Percentiles rank a stretch among this genome's conserved stretches.
These are phyloP conservation scores for Cataglyphis hispanica DNA, from an alignment of 1,140 invertebrate species.

Conservation along the genomic window DNA sequence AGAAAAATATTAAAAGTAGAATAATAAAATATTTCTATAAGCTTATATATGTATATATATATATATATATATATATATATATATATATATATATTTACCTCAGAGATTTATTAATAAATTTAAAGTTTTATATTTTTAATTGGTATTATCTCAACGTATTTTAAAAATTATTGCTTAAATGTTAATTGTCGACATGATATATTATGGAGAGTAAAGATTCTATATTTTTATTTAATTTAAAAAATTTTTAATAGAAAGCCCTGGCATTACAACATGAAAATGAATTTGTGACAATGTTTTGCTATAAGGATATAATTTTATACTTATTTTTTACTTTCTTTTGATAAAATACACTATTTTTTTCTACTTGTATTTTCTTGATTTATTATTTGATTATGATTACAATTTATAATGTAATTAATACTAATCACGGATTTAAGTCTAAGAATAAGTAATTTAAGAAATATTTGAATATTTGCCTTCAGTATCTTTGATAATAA, in stretches of 20 bases:
- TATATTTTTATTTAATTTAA: background rate
- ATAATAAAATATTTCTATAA: slow-evolving; percentile 26
- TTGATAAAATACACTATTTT: background rate
- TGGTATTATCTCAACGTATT: slow-evolving; percentile 8
- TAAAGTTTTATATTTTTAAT: background rate
- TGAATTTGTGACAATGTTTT: background rate
- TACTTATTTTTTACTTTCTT: background rate
- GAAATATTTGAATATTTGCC: background rate
- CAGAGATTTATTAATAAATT: slow-evolving; percentile 32
- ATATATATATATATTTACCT: slow-evolving; percentile 16
- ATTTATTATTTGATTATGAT: background rate
- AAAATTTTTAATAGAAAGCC: background rate
- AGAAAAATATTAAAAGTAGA: background rate
- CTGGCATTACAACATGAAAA: background rate
- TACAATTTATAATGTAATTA: background rate
- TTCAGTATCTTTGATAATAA: background rate
- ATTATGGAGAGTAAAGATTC: background rate
- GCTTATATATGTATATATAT: background rate
- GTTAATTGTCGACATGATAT: background rate
- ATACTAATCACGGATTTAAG: background rate
- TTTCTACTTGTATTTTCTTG: background rate
- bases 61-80: no score
- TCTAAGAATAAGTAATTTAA: no score
- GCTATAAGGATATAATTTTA: background rate
- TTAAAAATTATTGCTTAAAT: background rate